Percentiles rank a stretch among this genome's conserved stretches.
These are phyloP conservation scores for Esox masquinongy DNA, from an alignment of 2,797 vertebrate species.

Conservation along the genomic window DNA sequence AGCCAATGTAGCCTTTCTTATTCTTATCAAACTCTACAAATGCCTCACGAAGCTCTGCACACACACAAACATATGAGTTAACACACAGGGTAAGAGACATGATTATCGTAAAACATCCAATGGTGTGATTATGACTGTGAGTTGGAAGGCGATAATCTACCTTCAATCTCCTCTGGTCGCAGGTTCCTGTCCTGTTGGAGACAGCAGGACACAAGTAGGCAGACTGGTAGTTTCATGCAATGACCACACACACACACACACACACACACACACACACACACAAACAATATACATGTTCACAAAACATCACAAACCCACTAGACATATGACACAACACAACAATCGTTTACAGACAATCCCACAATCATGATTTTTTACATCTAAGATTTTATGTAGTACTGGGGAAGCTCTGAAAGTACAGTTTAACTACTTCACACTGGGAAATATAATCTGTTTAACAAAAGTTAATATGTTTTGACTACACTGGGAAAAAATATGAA, in stretches of 20 bases:
- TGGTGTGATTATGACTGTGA: too few species aligned
- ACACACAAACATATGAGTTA: constrained; percentile 6
- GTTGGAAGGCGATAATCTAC: constrained; percentile 49
- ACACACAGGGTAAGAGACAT: background rate
- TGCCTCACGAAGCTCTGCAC: constrained; percentile 88
- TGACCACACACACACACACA: constrained; percentile 10
- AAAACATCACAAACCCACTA: background rate
- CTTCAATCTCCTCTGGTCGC: constrained; percentile 78
- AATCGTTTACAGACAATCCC: background rate
- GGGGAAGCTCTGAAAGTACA: too few species aligned
- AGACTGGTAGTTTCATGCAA: background rate
- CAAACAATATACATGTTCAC: background rate
- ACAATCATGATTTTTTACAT: background rate
- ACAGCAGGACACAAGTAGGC: constrained; percentile 28
- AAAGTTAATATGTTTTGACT: too few species aligned
- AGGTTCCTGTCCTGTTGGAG: constrained; percentile 75
- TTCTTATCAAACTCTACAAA: constrained; percentile 93
- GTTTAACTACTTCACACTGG: too few species aligned
- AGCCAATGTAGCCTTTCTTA: constrained; percentile 87
- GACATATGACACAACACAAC: background rate
- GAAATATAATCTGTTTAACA: too few species aligned
- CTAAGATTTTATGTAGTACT: constrained; percentile 5
- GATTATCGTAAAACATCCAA: background rate
- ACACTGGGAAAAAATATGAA: too few species aligned
- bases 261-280: constrained; percentile 16